A percentile compares a stretch with the other conserved stretches of the same genome.
These are phyloP conservation scores for Notoglanidium macrostoma DNA, from an alignment of 2,797 vertebrate species.

Conservation along the genomic window DNA sequence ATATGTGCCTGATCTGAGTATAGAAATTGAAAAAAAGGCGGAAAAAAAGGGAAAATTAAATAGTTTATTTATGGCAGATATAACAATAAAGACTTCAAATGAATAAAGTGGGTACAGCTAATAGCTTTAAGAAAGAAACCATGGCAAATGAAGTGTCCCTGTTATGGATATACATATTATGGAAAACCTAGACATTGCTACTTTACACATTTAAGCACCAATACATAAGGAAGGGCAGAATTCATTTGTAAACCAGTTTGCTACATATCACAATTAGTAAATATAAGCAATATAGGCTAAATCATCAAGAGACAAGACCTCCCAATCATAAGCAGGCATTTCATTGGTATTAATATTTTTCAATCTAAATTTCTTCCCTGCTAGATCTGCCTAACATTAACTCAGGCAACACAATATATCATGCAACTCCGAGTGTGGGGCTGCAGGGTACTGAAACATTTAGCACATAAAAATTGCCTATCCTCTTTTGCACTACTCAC, in stretches of 20 bases:
- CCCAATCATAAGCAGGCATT: neutral
- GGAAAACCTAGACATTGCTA: neutral
- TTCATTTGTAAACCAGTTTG: neutral
- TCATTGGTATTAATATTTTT: neutral
- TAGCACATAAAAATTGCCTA: neutral
- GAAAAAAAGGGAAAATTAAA: neutral
- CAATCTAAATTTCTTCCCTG: neutral
- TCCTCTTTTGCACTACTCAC: too few relatives aligned
- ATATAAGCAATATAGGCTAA: neutral
- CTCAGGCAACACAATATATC: neutral
- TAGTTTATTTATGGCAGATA: neutral
- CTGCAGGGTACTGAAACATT: neutral
- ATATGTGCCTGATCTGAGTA: conserved; percentile 4
- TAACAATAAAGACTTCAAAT: neutral
- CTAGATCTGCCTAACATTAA: neutral
- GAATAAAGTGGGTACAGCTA: neutral
- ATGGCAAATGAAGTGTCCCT: neutral
- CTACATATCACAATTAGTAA: neutral
- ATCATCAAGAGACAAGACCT: neutral
- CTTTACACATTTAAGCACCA: neutral
- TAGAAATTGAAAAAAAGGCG: neutral
- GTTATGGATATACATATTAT: neutral
- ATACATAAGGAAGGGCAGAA: too few relatives aligned
- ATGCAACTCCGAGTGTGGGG: neutral
- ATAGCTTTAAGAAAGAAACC: neutral